Percentiles rank a stretch among this genome's conserved stretches.
Evolutionary conservation across 2,797 vertebrate genomes (phyloP).

Genomic region (Avahi laniger): DNA sequence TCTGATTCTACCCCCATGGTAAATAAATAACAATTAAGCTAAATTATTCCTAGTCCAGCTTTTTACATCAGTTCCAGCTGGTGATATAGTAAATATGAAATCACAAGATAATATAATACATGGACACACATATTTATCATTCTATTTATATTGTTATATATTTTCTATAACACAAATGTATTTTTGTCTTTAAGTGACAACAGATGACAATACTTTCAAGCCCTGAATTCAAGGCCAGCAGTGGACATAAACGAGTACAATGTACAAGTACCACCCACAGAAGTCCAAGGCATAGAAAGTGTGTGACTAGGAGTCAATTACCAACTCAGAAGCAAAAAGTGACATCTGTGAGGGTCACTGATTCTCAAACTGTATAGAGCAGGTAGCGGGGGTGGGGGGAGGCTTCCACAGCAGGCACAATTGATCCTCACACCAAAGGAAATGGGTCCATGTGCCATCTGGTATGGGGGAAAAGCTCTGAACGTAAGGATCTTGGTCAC

Average conservation of each 20-base stretch:
- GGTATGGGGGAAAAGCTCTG: background rate
- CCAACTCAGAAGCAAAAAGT: background rate
- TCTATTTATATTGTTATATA: background rate
- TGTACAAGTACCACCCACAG: background rate
- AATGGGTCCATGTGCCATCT: background rate
- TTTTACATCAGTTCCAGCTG: background rate
- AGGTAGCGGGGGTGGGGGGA: rapidly evolving
- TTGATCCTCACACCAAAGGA: background rate
- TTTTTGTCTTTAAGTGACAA: conserved; percentile 23
- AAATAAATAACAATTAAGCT: background rate
- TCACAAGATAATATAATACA: background rate
- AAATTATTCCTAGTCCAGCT: background rate
- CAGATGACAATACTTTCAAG: background rate
- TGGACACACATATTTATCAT: background rate
- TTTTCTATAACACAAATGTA: conserved; percentile 7
- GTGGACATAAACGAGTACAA: background rate
- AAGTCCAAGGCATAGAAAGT: background rate
- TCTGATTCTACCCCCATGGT: background rate
- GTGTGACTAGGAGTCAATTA: background rate
- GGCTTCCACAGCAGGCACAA: background rate
- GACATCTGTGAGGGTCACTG: background rate
- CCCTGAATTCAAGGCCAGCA: background rate
- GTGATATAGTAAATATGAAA: background rate
- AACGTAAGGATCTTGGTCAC: background rate
- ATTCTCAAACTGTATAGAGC: background rate